These are phyloP conservation scores for Acromyrmex charruanus DNA, from an alignment of 1,140 invertebrate species.

Conservation along the genomic window DNA sequence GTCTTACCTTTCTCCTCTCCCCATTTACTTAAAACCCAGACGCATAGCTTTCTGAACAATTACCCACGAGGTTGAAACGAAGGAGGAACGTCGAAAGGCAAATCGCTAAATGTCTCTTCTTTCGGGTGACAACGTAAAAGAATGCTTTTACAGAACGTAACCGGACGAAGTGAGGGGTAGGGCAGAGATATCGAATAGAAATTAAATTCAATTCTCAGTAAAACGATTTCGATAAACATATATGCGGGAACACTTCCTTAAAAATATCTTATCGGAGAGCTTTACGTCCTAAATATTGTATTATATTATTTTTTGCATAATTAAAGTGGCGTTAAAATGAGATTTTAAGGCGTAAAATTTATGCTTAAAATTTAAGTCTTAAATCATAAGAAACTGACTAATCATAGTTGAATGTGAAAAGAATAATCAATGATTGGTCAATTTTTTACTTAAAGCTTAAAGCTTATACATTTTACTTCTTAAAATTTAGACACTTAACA, in stretches of 20 bases:
- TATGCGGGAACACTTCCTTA: background rate
- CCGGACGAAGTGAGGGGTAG: background rate
- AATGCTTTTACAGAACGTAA: slow-evolving; percentile 28
- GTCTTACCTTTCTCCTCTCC: background rate
- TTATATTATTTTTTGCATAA: background rate
- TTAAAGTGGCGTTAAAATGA: background rate
- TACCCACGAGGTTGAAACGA: slow-evolving; percentile 35
- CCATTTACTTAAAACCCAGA: slow-evolving; percentile 61
- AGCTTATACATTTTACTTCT: no score
- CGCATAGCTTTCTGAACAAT: slow-evolving; percentile 64
- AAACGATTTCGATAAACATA: slow-evolving; percentile 24
- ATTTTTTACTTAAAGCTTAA: no score
- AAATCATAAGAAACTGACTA: no score
- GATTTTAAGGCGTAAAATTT: no score
- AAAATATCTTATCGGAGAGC: background rate
- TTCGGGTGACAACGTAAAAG: slow-evolving; percentile 41
- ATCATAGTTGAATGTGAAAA: no score
- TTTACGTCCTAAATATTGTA: background rate
- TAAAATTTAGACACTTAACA: no score
- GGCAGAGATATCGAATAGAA: slow-evolving; percentile 1
- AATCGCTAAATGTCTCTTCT: slow-evolving; percentile 29
- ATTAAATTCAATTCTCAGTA: slow-evolving; percentile 26
- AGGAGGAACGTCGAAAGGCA: slow-evolving; percentile 5
- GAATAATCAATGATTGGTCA: no score
- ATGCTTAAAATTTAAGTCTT: no score